Percentiles rank a stretch among this genome's conserved stretches.
Conservation (phyloP, 2,888 invertebrate genomes). For the Mellilla xanthometata region DNA sequence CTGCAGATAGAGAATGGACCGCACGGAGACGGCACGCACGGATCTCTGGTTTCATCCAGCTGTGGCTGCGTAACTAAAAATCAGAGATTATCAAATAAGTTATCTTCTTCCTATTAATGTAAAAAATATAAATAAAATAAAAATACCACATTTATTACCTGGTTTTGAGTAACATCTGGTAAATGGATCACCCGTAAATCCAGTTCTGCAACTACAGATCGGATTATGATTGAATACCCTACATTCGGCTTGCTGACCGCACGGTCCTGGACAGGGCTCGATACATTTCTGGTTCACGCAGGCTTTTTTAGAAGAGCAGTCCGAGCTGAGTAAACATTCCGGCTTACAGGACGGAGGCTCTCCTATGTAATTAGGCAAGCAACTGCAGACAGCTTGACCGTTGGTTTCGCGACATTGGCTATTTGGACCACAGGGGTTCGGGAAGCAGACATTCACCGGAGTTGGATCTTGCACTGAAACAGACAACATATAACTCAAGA, state of each 20-base stretch:
- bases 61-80: conserved; percentile 58
- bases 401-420: conserved; percentile 83
- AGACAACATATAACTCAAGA: background rate
- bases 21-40: conserved; percentile 87
- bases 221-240: conserved; percentile 88
- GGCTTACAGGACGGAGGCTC: conserved; percentile 87
- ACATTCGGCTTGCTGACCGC: conserved; percentile 87
- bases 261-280: conserved; percentile 88
- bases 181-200: conserved; percentile 85
- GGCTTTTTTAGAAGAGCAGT: conserved; percentile 84
- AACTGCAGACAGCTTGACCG: conserved; percentile 86
- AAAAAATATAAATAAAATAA: background rate
- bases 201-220: conserved; percentile 85
- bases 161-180: conserved; percentile 84
- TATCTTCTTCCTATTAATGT: background rate
- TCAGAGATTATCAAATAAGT: conserved; percentile 4
- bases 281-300: conserved; percentile 87
- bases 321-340: conserved; percentile 86
- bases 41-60: conserved; percentile 72
- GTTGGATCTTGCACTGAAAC: conserved; percentile 64
- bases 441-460: conserved; percentile 76
- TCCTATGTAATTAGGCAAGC: conserved; percentile 86
- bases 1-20: conserved; percentile 85
- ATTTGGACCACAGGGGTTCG: conserved; percentile 84
- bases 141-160: conserved; percentile 48